Evolutionary conservation across 2,797 vertebrate genomes (phyloP), one percentile per base, ranked within the genome.

Genomic region (Champsocephalus esox): DNA sequence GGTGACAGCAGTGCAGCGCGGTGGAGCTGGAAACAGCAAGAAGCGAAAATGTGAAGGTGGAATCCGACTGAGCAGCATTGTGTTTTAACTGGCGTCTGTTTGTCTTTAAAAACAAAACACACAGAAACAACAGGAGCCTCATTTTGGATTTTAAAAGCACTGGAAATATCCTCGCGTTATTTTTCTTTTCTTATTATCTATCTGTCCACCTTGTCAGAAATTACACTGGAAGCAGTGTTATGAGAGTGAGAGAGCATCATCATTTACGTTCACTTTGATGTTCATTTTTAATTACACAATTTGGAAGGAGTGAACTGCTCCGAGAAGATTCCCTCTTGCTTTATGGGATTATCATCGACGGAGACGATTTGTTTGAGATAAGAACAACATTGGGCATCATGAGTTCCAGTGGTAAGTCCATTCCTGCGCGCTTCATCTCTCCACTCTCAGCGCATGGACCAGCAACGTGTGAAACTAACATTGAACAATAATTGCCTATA

Each of bases 401-500:
- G 95, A 95, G 92, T 88, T 94, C 93, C 80, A 92, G 90, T 66
- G 95, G 95, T 95, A 89, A 95, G 94, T 94, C 75, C 73, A 68
- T 79, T 70, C 60, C 32, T 84, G 86, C 64, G 88, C 92, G 86
- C 85, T 76, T 83, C 24, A 66, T 79, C 49, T 66, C 67, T 70
- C 64, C 54, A 73, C 75, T 7, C 34, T 38, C 8, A 63, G 81
- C 76, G 73, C 75, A 65, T 54, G 64, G 80, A 84, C 75, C 41
- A 28, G 28, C 28, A 32, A 10, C 34, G 62, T 50, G 32, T 70
- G 71, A 78, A 69, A 72, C 56, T 70, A 57, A 54, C 43, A 46
- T 11, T 43, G 9, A 78, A 56, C 61, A 67, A 56, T 50, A 59
- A 46, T 44, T 54, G 48, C 12, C 4, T 24, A 5, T 7, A n/a